Conservation (phyloP, 2,888 invertebrate genomes). For the Rhyacophila evoluta region DNA sequence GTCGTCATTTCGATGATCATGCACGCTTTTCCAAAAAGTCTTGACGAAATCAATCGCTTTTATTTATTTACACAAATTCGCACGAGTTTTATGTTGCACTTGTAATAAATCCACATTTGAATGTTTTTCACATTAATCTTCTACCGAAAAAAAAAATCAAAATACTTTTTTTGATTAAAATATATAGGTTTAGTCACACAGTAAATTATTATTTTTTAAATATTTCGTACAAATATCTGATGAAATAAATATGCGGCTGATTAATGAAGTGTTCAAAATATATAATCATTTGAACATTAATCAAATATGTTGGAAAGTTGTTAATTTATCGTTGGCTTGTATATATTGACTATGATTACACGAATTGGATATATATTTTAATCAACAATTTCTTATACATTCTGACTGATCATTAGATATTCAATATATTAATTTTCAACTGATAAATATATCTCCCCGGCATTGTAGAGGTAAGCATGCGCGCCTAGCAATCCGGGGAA, state of each 20-base stretch:
- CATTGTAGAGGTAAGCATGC: too few species aligned
- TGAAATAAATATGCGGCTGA: background rate
- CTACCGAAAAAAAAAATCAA: too few species aligned
- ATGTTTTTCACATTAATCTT: slow-evolving; percentile 18
- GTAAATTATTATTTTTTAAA: background rate
- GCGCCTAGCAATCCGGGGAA: too few species aligned
- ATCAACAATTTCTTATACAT: too few species aligned
- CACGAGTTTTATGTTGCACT: slow-evolving; percentile 8
- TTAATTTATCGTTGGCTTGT: too few species aligned
- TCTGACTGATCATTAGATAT: too few species aligned
- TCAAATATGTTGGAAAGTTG: background rate
- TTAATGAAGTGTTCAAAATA: background rate
- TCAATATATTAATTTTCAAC: too few species aligned
- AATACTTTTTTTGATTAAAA: too few species aligned
- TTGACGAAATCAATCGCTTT: background rate
- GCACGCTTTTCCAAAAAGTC: slow-evolving; percentile 10
- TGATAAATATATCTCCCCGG: too few species aligned
- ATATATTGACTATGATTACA: too few species aligned
- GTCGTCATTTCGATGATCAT: background rate
- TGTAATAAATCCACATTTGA: background rate
- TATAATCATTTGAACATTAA: background rate
- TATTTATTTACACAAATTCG: background rate
- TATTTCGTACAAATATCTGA: background rate
- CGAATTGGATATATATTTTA: too few species aligned
- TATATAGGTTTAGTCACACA: background rate